Evolutionary conservation across 2,888 invertebrate genomes (phyloP), one percentile per base, ranked within the genome.

Genomic region (Pristionchus entomophagus): DNA sequence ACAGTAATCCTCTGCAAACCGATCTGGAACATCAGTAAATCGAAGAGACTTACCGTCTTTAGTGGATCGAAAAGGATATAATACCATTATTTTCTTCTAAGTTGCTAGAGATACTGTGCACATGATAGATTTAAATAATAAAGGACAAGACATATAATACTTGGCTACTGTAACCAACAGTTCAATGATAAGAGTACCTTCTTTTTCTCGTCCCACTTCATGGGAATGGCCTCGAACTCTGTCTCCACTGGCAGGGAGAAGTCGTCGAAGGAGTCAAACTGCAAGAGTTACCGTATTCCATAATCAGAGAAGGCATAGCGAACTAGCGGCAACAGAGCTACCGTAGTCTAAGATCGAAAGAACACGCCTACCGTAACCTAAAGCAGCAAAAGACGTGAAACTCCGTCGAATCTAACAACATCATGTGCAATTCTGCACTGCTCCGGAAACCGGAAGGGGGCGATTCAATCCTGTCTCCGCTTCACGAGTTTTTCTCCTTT

Each of bases 181-280:
- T n/a, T n/a, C n/a, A n/a, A 45, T 45, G 14, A 45, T 45, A 45
- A 56, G 22, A 5, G 56, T 65, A 80, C 78, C 78, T 80, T 80
- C 51, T 51, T 80, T 51, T 80, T 51, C 29, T 80, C 78, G 22
- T 80, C 78, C 78, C 78, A 80, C 51, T 80, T 80, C 78, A 53
- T 51, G 32, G 78, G 78, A 8, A 82, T 51, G 0, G 38, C 59
- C 12, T 62, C 82, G 59, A 17, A 38, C 29, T 82, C 62, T 1
- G 26, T 59, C 38, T 59, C 82, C 5, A 82, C 62, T 35, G 41
- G 59, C n/a, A 82, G 62, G 2, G 82, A 82, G 59, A 82, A 84
- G 49, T 84, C 69, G 26, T 84, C 84, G 84, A 84, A 84, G 12
- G 73, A 73, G n/a, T 73, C 73, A 41, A 73, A 73, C 73, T 73